A percentile compares a stretch with the other conserved stretches of the same genome.
Evolutionary conservation across 2,888 invertebrate species (phyloP).

Genomic region (Mythimna impura): DNA sequence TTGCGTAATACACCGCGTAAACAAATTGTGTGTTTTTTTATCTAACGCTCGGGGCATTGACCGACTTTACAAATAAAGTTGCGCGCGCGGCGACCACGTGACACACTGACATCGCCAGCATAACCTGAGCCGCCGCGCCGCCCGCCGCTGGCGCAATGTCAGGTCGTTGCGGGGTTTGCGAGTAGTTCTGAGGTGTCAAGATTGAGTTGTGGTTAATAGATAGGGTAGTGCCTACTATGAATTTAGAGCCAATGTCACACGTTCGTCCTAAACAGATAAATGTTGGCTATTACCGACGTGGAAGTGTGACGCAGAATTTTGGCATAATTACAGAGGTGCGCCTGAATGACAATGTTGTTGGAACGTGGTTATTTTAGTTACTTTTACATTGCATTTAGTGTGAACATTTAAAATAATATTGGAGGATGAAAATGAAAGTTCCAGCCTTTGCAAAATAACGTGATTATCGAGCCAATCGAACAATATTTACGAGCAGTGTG

Average conservation of each 20-base stretch:
- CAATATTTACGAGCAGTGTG: constrained; percentile 1
- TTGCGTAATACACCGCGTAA: constrained; percentile 88
- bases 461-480: not conserved
- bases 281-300: constrained; percentile 70
- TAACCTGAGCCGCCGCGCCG: constrained; percentile 63
- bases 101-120: constrained; percentile 81
- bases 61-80: constrained; percentile 88
- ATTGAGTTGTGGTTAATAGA: constrained; percentile 70
- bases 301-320: constrained; percentile 65
- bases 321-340: constrained; percentile 59
- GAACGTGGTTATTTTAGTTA: constrained; percentile 40
- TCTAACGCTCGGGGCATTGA: constrained; percentile 90
- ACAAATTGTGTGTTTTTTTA: constrained; percentile 88
- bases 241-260: constrained; percentile 88
- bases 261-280: constrained; percentile 79
- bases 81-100: constrained; percentile 89
- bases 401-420: constrained; percentile 4
- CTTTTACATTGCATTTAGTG: constrained; percentile 22
- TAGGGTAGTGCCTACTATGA: constrained; percentile 74
- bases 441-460: not conserved
- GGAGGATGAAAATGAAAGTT: not conserved
- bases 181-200: constrained; percentile 52
- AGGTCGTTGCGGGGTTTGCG: constrained; percentile 21
- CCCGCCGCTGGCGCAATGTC: constrained; percentile 12
- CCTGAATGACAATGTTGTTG: constrained; percentile 44